phyloP scores from a whole-genome alignment of 2,888 invertebrate species.

The Caenorhabditis sulstoni region DNA sequence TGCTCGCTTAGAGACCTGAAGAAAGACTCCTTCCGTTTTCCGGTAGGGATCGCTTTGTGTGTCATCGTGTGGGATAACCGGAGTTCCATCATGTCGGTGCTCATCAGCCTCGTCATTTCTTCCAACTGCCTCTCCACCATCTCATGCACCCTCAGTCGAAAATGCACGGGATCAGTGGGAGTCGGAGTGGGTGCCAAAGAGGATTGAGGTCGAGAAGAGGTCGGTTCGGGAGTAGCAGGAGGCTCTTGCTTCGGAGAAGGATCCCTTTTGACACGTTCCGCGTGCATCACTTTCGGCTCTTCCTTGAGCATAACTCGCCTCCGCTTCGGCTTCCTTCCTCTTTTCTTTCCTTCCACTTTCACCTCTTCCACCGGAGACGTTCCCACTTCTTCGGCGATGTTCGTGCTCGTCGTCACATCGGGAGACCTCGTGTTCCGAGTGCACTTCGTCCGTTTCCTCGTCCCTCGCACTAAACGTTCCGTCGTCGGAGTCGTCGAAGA shows the following conservation, averaged over 20 bases:
- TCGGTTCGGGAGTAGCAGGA: slow-evolving; percentile 3
- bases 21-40: slow-evolving; percentile 34
- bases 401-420: slow-evolving; percentile 45
- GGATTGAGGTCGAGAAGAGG: slow-evolving; percentile 15
- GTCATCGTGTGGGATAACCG: slow-evolving; percentile 4
- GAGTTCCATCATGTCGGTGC: slow-evolving; percentile 27
- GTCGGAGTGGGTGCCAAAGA: neutral
- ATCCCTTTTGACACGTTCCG: neutral
- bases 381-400: slow-evolving; percentile 31
- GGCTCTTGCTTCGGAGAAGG: neutral
- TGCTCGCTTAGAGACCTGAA: slow-evolving; percentile 26
- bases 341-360: slow-evolving; percentile 8
- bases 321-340: slow-evolving; percentile 3
- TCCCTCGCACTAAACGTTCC: slow-evolving; percentile 12
- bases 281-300: neutral
- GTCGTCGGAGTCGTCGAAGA: slow-evolving; percentile 46
- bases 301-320: no score
- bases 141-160: slow-evolving; percentile 42
- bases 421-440: slow-evolving; percentile 35
- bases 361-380: slow-evolving; percentile 19
- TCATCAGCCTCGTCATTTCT: slow-evolving; percentile 23
- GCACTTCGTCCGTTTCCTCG: slow-evolving; percentile 16
- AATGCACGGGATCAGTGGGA: slow-evolving; percentile 18
- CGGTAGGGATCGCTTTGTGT: neutral
- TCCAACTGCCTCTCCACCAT: slow-evolving; percentile 42